Base-by-base conservation (phyloP, 2,888 invertebrate genomes). In the Sisyra terminalis region DNA sequence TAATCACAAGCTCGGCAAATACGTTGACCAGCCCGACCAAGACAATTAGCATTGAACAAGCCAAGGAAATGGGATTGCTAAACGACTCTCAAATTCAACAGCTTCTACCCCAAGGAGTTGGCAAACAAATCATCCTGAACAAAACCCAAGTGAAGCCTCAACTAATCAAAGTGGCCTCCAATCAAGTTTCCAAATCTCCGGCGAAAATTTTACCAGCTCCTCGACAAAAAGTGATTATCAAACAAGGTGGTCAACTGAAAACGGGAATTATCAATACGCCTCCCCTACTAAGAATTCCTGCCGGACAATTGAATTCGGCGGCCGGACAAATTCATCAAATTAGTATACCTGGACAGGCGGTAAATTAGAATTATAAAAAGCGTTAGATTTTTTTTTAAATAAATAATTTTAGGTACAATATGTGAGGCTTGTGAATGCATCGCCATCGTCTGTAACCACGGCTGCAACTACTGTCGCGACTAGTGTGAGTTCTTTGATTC, bases 341-440 rank as follows among this genome's bases (percentile, higher is more conserved):
- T 46, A 78, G 78, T 58, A 73, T 78, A 46, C 78, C 78, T 2
- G 77, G 78, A 10, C 75, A 77, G 63, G 78, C 78, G 50, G 76
- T 76, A 62, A 64, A 63, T 57, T 46, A 42, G 29, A 24, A 24
- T 24, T 24, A 24, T 24, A 3, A 5, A 24, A 24, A 37, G 13
- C 2, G 13, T 47, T 16, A 8, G 10, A 15, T 36, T 38, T 6
- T 11, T 46, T 36, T 17, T 29, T 45, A 45, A 29, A 14, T 40
- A 40, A n/a, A n/a, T 40, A 34, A 39, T 57, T 57, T 35, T 55
- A 73, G 73, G 70, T 82, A 46, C 82, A 82, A 54, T 82, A 79
- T 55, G 78, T 83, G 11, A 69, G 80, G 49, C 65, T 83, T 47
- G 73, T 82, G 24, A 73, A 75, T 37, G 72, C 70, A 40, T 56